Evolutionary conservation across 1,140 invertebrate genomes (phyloP).

Genomic region (Drosophila athabasca): DNA sequence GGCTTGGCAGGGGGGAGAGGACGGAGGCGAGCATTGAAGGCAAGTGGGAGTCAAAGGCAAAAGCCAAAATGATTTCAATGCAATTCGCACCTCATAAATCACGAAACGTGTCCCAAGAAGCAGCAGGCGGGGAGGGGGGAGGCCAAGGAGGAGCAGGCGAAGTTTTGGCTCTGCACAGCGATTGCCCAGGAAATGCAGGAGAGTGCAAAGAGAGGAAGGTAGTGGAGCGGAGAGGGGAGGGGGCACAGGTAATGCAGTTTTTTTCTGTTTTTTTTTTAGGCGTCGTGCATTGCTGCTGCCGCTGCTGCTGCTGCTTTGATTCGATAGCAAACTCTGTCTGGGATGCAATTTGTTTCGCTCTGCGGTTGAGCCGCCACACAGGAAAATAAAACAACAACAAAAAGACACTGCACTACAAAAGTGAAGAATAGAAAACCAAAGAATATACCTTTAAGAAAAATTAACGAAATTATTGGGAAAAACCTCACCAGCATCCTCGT

Average conservation of each 20-base stretch:
- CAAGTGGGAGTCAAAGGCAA: constrained; percentile 16
- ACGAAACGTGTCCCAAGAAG: constrained; percentile 79
- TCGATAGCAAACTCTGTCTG: constrained; percentile 52
- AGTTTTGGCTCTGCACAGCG: constrained; percentile 40
- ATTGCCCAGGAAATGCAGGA: constrained; percentile 41
- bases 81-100: constrained; percentile 84
- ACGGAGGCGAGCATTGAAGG: not conserved
- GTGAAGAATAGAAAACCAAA: no score
- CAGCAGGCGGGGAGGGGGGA: constrained; percentile 10
- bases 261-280: constrained; percentile 40
- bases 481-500: no score
- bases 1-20: not conserved
- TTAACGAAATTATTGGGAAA: not conserved
- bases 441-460: no score
- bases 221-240: constrained; percentile 5
- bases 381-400: not conserved
- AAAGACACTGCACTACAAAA: constrained; percentile 18
- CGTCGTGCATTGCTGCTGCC: constrained; percentile 43
- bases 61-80: constrained; percentile 74
- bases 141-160: constrained; percentile 21
- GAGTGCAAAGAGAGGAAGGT: not conserved
- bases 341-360: constrained; percentile 56
- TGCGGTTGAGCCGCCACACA: constrained; percentile 15
- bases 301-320: constrained; percentile 36
- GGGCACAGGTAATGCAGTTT: constrained; percentile 39